Base-by-base conservation (phyloP, 2,888 invertebrate genomes). In the Scaptomyza parva region DNA sequence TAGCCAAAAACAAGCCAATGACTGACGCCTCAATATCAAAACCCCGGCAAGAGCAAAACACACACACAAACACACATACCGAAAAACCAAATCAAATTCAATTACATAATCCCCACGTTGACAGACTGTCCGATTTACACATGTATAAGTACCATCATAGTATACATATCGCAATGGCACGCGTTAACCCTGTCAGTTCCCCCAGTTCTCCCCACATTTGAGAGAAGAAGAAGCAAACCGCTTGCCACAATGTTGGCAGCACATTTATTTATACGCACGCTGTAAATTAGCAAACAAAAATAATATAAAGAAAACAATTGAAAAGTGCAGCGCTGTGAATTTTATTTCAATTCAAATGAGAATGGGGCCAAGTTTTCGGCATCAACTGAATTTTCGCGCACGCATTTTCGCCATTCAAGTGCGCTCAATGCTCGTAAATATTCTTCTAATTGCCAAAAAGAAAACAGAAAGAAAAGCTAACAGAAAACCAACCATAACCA, bases 241-340 rank as follows among this genome's bases (percentile, higher is more conserved):
- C 61, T 33, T 67, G 63, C 70, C 59, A 59, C 76, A 67, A 68
- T 71, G 51, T 81, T 86, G 80, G 84, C 86, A 86, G 20, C 45
- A 64, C 17, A 70, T 80, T 77, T 81, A 85, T 87, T 85, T 79
- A 73, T 70, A 78, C 79, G 86, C 87, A 87, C 70, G 85, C 82
- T 85, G 85, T 81, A 87, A 87, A 82, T 82, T 85, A 82, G 79
- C 76, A 61, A 62, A 50, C 39, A 50, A 44, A 33, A 39, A 43
- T 26, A 59, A 17, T 20, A 28, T 55, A 57, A 57, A 9, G 11
- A 41, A 37, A 40, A 66, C 66, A 70, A 73, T 61, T 40, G 57
- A 50, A 57, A 65, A 64, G 9, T 57, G 48, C 47, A 41, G 37
- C 26, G 45, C 51, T 58, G 58, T 30, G 67, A 61, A 59, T 61